Evolutionary conservation across 2,888 invertebrate species (phyloP).

Genomic region (Chelonus formosanus): DNA sequence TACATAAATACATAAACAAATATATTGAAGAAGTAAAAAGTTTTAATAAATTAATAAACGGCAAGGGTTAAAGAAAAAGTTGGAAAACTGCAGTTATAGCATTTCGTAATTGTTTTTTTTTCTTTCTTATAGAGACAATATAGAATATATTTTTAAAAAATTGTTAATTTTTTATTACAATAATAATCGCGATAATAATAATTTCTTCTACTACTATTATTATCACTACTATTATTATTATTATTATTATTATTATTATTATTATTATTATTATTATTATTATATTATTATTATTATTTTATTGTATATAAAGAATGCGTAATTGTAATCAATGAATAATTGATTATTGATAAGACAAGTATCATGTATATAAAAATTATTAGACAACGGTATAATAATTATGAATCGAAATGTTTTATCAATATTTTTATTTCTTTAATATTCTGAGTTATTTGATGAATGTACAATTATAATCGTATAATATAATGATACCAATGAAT

Average conservation of each 20-base stretch:
- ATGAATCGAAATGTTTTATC: constrained; percentile 3
- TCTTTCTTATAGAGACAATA: too few species aligned
- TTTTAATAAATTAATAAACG: too few species aligned
- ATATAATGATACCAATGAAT: neutral
- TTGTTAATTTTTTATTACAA: constrained; percentile 29
- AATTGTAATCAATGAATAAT: constrained; percentile 18
- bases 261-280: constrained; percentile 7
- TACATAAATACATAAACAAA: too few species aligned
- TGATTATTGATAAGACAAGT: constrained; percentile 8
- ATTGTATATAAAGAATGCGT: constrained; percentile 26
- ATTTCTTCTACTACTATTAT: constrained; percentile 48
- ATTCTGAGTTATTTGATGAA: neutral
- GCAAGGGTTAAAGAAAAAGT: too few species aligned
- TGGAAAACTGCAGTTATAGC: too few species aligned
- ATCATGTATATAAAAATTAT: constrained; percentile 9
- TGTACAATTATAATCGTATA: constrained; percentile 1
- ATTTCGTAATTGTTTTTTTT: too few species aligned
- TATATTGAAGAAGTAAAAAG: too few species aligned
- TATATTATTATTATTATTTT: neutral
- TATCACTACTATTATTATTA: constrained; percentile 35
- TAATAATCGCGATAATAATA: constrained; percentile 37
- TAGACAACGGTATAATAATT: constrained; percentile 2
- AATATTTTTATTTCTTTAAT: neutral
- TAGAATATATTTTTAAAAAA: constrained; percentile 7
- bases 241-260: constrained; percentile 42